These are phyloP conservation scores for Drosophila ochracea DNA, from an alignment of 2,888 invertebrate genomes.

Conservation along the genomic window DNA sequence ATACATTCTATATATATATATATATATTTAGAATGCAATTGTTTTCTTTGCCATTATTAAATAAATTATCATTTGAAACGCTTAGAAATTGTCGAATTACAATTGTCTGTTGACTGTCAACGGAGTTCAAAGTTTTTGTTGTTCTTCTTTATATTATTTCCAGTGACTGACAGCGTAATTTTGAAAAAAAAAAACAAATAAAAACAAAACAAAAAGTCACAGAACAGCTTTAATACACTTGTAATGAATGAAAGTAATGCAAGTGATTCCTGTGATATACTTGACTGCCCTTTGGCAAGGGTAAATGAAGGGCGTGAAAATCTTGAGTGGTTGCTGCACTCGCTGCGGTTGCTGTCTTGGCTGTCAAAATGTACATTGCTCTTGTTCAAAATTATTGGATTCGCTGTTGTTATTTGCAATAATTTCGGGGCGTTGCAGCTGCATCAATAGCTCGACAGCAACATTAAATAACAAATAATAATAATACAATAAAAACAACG, in stretches of 20 bases:
- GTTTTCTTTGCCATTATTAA: conserved; percentile 36
- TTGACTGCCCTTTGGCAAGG: neutral
- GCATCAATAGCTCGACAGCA: conserved; percentile 3
- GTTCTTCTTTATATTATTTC: conserved; percentile 15
- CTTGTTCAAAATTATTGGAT: neutral
- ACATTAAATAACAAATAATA: conserved; percentile 8
- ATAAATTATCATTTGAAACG: conserved; percentile 38
- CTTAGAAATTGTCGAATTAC: conserved; percentile 14
- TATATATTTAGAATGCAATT: conserved; percentile 1
- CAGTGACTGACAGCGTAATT: conserved; percentile 41
- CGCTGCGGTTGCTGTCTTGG: conserved; percentile 24
- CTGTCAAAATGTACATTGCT: conserved; percentile 1
- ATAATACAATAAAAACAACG: neutral
- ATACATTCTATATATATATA: neutral
- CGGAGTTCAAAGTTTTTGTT: conserved; percentile 13
- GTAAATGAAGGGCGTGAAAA: neutral
- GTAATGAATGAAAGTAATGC: neutral
- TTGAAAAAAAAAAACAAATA: conserved; percentile 1
- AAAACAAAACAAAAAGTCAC: neutral
- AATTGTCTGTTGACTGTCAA: conserved; percentile 27
- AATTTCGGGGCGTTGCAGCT: conserved; percentile 46
- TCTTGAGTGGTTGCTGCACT: conserved; percentile 20
- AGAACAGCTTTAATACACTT: neutral
- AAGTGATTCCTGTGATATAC: neutral
- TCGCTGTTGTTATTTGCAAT: neutral